Conservation (phyloP, 2,888 invertebrate species). For the Bimastos eiseni region DNA sequence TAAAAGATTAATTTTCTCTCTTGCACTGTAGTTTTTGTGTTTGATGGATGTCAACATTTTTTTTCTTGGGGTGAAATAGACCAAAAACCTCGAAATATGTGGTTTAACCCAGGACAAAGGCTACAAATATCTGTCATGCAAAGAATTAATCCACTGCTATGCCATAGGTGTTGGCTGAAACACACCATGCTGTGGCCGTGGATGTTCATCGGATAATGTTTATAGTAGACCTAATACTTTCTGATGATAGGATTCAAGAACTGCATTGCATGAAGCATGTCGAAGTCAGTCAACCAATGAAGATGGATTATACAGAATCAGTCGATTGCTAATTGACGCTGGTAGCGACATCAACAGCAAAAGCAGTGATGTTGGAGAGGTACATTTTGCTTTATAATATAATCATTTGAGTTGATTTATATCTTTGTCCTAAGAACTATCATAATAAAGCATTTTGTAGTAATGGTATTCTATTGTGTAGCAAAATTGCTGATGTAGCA, state of each 20-base stretch:
- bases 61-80: too few species aligned
- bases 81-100: too few species aligned
- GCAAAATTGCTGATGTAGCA: too few species aligned
- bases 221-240: neutral
- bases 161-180: neutral
- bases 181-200: neutral
- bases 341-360: slow-evolving; percentile 56
- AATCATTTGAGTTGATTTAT: neutral
- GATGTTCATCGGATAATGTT: neutral
- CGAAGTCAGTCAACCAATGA: slow-evolving; percentile 55
- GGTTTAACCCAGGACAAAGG: too few species aligned
- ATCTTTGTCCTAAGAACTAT: neutral
- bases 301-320: slow-evolving; percentile 52
- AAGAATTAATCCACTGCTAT: too few species aligned
- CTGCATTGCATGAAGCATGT: slow-evolving; percentile 60
- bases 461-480: neutral
- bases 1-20: too few species aligned
- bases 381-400: slow-evolving; percentile 34
- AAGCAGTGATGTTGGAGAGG: slow-evolving; percentile 58
- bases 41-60: too few species aligned
- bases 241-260: slow-evolving; percentile 52
- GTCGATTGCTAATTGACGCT: slow-evolving; percentile 43
- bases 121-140: too few species aligned
- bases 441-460: neutral
- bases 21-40: too few species aligned